These are phyloP conservation scores for Tyria jacobaeae DNA, from an alignment of 2,888 invertebrate species.

Conservation along the genomic window DNA sequence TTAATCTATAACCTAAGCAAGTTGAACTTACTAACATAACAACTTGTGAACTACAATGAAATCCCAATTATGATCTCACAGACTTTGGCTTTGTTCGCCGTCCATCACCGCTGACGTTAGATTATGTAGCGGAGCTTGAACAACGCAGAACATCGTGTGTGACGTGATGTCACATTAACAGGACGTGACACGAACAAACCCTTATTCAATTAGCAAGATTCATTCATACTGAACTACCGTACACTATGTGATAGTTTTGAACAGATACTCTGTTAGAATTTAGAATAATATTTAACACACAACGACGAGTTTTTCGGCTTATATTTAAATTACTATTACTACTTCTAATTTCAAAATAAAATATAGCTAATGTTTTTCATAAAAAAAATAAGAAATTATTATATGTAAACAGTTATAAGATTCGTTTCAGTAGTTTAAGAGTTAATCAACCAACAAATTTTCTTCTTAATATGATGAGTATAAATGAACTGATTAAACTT, in stretches of 20 bases:
- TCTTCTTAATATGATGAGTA: too few relatives aligned
- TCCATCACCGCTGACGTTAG: constrained; percentile 12
- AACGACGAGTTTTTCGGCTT: too few relatives aligned
- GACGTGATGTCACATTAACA: too few relatives aligned
- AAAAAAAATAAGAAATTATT: too few relatives aligned
- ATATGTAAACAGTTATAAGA: too few relatives aligned
- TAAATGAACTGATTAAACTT: too few relatives aligned
- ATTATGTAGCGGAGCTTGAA: neutral
- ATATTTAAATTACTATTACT: too few relatives aligned
- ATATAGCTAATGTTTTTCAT: too few relatives aligned
- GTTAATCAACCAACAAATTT: too few relatives aligned
- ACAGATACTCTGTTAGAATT: neutral
- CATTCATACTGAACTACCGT: neutral
- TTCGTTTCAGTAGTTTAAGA: too few relatives aligned
- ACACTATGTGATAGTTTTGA: neutral
- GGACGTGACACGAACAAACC: constrained; percentile 7
- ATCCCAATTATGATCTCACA: constrained; percentile 7
- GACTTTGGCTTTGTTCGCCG: constrained; percentile 13
- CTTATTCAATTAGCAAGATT: constrained; percentile 10
- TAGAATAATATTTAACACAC: neutral
- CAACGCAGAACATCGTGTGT: neutral
- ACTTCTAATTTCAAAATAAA: too few relatives aligned
- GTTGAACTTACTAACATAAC: neutral
- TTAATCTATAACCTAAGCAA: neutral
- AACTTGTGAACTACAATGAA: neutral